Conservation (phyloP, 2,888 invertebrate species). For the Cordilura impudica region DNA sequence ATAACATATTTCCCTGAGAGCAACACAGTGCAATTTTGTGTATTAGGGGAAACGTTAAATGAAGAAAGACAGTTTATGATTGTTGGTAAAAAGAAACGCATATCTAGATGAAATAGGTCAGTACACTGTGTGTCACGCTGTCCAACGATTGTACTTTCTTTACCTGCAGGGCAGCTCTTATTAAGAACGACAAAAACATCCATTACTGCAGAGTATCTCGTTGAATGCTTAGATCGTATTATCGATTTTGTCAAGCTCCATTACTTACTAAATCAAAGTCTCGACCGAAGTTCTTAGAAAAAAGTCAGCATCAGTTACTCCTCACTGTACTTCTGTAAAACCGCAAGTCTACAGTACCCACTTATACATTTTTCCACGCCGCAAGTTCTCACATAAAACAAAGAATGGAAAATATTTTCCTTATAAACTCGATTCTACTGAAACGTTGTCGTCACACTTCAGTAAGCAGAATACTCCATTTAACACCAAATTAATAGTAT, state of each 20-base stretch:
- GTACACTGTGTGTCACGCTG: constrained; percentile 78
- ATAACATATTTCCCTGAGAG: too few relatives aligned
- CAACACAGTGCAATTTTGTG: too few relatives aligned
- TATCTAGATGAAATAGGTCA: constrained; percentile 77
- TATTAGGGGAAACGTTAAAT: constrained; percentile 14
- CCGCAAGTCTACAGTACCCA: constrained; percentile 72
- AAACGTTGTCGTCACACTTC: constrained; percentile 77
- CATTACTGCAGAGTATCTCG: constrained; percentile 77
- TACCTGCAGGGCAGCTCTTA: constrained; percentile 79
- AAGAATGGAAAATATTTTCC: constrained; percentile 73
- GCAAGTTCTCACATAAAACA: constrained; percentile 74
- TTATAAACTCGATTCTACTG: constrained; percentile 75
- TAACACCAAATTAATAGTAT: constrained; percentile 73
- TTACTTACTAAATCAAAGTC: constrained; percentile 70
- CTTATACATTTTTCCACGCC: constrained; percentile 75
- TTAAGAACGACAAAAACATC: constrained; percentile 79
- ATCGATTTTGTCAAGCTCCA: constrained; percentile 79
- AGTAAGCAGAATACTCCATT: constrained; percentile 64
- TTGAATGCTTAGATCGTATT: constrained; percentile 79
- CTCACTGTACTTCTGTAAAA: constrained; percentile 75
- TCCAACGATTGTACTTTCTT: constrained; percentile 79
- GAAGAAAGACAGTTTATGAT: constrained; percentile 63
- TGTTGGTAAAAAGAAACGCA: constrained; percentile 72
- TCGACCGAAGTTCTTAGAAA: constrained; percentile 74
- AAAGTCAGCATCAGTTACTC: constrained; percentile 66